A percentile compares a stretch with the other conserved stretches of the same genome.
Conservation (phyloP, 2,888 invertebrate genomes). For the Drosophila imparisetae region DNA sequence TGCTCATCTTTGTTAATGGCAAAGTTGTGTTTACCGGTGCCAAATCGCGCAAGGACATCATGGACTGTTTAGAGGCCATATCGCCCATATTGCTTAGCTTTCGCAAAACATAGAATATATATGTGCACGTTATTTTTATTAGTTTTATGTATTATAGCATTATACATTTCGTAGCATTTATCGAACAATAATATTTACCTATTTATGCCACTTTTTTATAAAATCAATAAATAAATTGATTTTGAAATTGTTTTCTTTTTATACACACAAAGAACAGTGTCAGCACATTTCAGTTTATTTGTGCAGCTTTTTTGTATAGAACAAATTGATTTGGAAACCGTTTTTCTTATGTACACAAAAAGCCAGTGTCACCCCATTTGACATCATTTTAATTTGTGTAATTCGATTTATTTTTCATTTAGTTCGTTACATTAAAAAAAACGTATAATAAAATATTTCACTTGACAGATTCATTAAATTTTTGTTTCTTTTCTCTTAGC, state of each 20-base stretch:
- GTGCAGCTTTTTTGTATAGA: not conserved
- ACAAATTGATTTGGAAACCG: not conserved
- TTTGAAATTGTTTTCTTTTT: not conserved
- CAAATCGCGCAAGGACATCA: conserved; percentile 95
- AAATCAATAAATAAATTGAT: not conserved
- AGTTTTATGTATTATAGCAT: not conserved
- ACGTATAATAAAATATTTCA: conserved; percentile 43
- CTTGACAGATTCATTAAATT: conserved; percentile 39
- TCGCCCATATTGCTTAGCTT: conserved; percentile 98
- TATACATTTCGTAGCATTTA: conserved; percentile 37
- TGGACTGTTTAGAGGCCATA: conserved; percentile 97
- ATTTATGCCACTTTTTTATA: conserved; percentile 6
- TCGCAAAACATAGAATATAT: conserved; percentile 89
- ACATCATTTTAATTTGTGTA: not conserved
- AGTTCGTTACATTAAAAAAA: conserved; percentile 56
- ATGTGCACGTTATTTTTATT: conserved; percentile 5
- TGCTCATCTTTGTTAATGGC: conserved; percentile 99
- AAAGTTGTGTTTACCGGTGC: conserved; percentile 98
- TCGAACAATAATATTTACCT: conserved; percentile 8
- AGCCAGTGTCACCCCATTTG: conserved; percentile 13
- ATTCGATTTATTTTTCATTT: conserved; percentile 46
- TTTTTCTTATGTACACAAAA: not conserved
- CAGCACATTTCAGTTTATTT: not conserved
- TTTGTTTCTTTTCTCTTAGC: conserved; percentile 39
- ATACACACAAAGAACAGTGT: conserved; percentile 12